Evolutionary conservation across 2,888 invertebrate species (phyloP), one percentile per base, ranked within the genome.

Genomic region (Calephelis perditalis): DNA sequence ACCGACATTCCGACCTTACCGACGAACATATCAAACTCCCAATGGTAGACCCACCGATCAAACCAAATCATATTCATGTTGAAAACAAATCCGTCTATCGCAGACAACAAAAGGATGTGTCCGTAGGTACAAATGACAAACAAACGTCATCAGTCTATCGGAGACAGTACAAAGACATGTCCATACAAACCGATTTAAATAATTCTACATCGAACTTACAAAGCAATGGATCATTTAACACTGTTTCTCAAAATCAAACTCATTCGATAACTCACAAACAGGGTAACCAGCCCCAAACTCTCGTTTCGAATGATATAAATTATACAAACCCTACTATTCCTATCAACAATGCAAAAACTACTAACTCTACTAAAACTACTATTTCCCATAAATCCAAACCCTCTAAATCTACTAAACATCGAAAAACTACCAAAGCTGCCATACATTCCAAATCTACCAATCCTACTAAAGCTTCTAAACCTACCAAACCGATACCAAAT

Each of bases 341-440:
- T 35, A 55, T 36, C 1, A 57, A 59, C 49, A 45, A 6, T 15
- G n/a, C 56, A 26, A 26, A 26, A 26, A 4, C 26, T 4, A 26
- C 26, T 26, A 26, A 3, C 26, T 26, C 26, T 26, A 26, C 4
- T 26, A 26, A 43, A 57, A 69, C 7, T 65, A 59, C 56, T n/a
- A 61, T 49, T 6, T 56, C 26, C n/a, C 55, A n/a, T 8, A 57
- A 58, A 69, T 63, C 65, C 65, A 8, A 56, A 70, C 45, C 70
- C n/a, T 59, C 60, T 44, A 43, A 43, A 26, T 26, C 70, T 5
- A 63, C 71, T 1, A 68, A 63, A 8, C 57, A 68, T 12, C 56
- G 70, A 37, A 63, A 70, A 7, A 71, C 71, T 55, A 73, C 71
- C 15, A 71, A 71, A 36, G 72, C 72, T 5, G 71, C 63, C 35